Conservation (phyloP, 1,140 invertebrate genomes). For the Drosophila aff. region DNA sequence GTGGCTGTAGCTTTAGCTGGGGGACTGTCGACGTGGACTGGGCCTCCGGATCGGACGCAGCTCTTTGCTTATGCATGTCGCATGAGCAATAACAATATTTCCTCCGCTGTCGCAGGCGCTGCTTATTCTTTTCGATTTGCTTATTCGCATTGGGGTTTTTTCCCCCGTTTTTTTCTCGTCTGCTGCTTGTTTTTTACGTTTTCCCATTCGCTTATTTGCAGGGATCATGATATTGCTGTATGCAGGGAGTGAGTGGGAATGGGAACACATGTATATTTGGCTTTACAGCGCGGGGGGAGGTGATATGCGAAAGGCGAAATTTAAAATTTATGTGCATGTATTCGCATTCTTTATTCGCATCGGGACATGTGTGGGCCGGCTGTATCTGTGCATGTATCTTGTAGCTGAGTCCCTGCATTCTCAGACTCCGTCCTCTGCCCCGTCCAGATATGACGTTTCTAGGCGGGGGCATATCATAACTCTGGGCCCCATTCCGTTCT, state of each 20-base stretch:
- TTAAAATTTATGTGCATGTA: constrained; percentile 68
- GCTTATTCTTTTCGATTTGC: constrained; percentile 77
- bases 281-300: constrained; percentile 13
- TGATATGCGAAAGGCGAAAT: constrained; percentile 45
- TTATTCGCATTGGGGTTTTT: constrained; percentile 52
- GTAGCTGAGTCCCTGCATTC: constrained; percentile 32
- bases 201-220: constrained; percentile 57
- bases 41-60: constrained; percentile 14
- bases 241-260: constrained; percentile 41
- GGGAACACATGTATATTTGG: constrained; percentile 54
- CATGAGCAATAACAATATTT: constrained; percentile 81
- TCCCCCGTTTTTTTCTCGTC: constrained; percentile 31
- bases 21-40: constrained; percentile 4
- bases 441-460: constrained; percentile 15
- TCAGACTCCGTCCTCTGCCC: constrained; percentile 4
- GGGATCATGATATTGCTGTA: constrained; percentile 45
- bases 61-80: constrained; percentile 79
- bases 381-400: constrained; percentile 30
- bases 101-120: constrained; percentile 40
- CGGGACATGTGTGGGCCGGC: constrained; percentile 42
- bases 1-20: background rate
- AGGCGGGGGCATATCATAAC: constrained; percentile 59
- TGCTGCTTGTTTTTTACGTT: constrained; percentile 49
- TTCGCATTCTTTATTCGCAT: constrained; percentile 50
- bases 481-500: constrained; percentile 45